Conservation (phyloP, 2,797 vertebrate species). For the Allobates femoralis region DNA sequence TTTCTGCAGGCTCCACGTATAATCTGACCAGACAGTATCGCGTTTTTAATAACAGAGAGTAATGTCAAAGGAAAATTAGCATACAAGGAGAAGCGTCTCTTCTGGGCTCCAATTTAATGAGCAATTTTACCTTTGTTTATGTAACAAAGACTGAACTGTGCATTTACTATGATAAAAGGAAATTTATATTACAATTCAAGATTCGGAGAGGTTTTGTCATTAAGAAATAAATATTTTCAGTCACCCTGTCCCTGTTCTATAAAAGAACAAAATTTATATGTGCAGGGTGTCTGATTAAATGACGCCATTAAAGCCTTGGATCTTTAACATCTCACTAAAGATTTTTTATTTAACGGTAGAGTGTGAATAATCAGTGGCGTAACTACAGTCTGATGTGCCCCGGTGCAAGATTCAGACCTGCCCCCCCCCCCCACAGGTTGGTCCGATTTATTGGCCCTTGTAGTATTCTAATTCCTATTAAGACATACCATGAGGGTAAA, state of each 20-base stretch:
- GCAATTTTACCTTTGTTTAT: slow-evolving; percentile 17
- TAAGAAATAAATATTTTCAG: neutral
- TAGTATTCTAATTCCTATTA: too few relatives aligned
- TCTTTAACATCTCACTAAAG: neutral
- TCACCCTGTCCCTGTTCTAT: neutral
- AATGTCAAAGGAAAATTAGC: slow-evolving; percentile 28
- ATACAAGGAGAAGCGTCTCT: neutral
- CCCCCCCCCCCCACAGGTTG: too few relatives aligned
- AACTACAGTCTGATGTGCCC: too few relatives aligned
- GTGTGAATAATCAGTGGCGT: too few relatives aligned
- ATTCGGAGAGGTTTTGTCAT: neutral
- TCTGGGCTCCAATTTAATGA: neutral
- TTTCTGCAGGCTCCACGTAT: slow-evolving; percentile 5
- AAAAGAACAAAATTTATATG: neutral
- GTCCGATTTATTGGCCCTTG: too few relatives aligned
- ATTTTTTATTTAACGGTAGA: neutral
- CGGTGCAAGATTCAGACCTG: too few relatives aligned
- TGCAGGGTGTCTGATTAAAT: neutral
- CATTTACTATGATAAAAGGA: neutral
- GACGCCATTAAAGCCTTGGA: neutral
- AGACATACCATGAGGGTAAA: too few relatives aligned
- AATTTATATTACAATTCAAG: neutral
- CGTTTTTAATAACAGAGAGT: slow-evolving; percentile 13
- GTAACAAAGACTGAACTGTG: neutral
- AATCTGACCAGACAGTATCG: slow-evolving; percentile 29